These are phyloP conservation scores for Vanacampus margaritifer DNA, from an alignment of 2,113 vertebrate species.

Conservation along the genomic window DNA sequence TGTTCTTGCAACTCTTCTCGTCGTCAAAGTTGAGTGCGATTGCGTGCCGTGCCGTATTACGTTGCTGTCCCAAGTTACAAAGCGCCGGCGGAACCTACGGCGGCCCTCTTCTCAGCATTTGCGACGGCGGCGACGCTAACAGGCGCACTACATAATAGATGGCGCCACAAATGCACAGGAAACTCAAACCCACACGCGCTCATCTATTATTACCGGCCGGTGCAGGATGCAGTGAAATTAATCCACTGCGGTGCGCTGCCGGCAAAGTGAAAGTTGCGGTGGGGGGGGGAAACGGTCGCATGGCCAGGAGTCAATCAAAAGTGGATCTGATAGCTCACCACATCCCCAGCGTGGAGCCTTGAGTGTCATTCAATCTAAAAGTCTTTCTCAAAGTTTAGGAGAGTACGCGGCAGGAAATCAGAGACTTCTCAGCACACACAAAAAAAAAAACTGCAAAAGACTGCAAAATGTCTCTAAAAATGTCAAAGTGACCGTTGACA, in stretches of 20 bases:
- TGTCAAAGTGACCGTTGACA: too few relatives aligned
- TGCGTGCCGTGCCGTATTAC: not conserved
- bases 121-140: conserved; percentile 27
- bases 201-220: conserved; percentile 16
- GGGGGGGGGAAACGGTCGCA: not conserved
- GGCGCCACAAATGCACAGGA: not conserved
- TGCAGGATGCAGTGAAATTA: not conserved
- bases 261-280: not conserved
- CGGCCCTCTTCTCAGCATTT: not conserved
- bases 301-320: not conserved
- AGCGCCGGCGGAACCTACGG: conserved; percentile 6
- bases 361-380: not conserved
- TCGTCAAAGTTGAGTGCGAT: conserved; percentile 1
- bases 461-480: not conserved
- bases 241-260: not conserved
- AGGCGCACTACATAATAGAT: conserved; percentile 33
- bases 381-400: not conserved
- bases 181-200: conserved; percentile 5
- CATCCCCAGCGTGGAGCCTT: not conserved
- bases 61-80: not conserved
- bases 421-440: not conserved
- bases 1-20: conserved; percentile 1
- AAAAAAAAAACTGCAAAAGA: too few relatives aligned
- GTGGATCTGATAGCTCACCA: not conserved
- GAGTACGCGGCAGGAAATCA: not conserved